Conservation (phyloP, 2,113 vertebrate genomes). For the Heloderma charlesbogerti region DNA sequence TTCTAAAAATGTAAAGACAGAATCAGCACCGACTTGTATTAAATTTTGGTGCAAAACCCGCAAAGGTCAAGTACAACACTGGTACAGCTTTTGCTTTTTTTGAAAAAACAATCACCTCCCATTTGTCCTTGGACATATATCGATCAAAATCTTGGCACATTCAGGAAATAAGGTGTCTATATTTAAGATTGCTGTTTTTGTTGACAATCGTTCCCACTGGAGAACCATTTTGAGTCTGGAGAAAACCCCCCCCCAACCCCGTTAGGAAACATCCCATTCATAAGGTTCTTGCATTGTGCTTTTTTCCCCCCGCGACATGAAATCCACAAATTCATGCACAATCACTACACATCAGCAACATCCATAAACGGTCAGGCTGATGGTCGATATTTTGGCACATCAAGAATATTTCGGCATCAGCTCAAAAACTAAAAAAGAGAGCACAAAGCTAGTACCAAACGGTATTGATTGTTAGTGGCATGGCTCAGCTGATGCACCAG, state of each 20-base stretch:
- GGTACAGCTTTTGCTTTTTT: constrained; percentile 73
- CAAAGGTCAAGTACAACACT: constrained; percentile 80
- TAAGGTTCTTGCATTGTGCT: constrained; percentile 81
- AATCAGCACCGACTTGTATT: constrained; percentile 77
- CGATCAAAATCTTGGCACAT: constrained; percentile 81
- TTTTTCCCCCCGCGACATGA: constrained; percentile 64
- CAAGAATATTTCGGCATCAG: constrained; percentile 48
- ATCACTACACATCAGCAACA: constrained; percentile 53
- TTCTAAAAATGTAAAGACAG: constrained; percentile 73
- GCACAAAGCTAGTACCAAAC: constrained; percentile 66
- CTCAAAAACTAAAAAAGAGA: constrained; percentile 62
- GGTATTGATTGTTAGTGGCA: constrained; percentile 44
- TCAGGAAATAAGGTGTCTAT: constrained; percentile 76
- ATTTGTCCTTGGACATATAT: constrained; percentile 62
- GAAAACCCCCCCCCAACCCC: constrained; percentile 41
- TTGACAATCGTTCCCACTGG: constrained; percentile 60
- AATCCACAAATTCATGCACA: constrained; percentile 66
- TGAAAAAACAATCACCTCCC: constrained; percentile 44
- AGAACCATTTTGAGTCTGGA: constrained; percentile 63
- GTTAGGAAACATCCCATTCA: constrained; percentile 62
- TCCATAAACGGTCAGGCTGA: constrained; percentile 56
- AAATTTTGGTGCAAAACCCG: constrained; percentile 80
- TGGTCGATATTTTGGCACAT: constrained; percentile 65
- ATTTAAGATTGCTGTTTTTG: constrained; percentile 61
- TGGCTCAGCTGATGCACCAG: constrained; percentile 9